A percentile compares a stretch with the other conserved stretches of the same genome.
Conservation (phyloP, 2,797 vertebrate genomes). For the Lacerta viridis region DNA sequence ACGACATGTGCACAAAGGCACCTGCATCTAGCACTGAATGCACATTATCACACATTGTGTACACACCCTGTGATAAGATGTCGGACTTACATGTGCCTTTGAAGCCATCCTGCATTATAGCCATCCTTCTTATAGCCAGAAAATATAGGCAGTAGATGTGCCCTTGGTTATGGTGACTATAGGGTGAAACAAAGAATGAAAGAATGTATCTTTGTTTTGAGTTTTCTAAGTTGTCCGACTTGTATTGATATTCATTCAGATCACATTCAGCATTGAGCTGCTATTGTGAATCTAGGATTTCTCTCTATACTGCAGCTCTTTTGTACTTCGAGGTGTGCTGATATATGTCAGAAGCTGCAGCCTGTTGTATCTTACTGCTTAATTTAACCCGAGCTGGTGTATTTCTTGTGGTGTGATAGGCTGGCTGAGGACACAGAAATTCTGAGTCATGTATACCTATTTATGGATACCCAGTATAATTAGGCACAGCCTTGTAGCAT, state of each 20-base stretch:
- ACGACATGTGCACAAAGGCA: too few relatives aligned
- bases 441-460: conserved; percentile 76
- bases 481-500: conserved; percentile 68
- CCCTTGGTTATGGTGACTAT: neutral
- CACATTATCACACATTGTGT: too few relatives aligned
- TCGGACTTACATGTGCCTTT: too few relatives aligned
- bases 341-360: conserved; percentile 60
- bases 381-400: conserved; percentile 65
- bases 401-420: conserved; percentile 67
- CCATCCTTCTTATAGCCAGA: neutral
- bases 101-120: too few relatives aligned
- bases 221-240: conserved; percentile 5
- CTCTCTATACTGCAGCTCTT: conserved; percentile 56
- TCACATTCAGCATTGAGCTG: neutral
- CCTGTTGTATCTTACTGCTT: conserved; percentile 64
- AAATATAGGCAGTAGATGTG: neutral
- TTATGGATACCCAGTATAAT: conserved; percentile 65
- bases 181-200: neutral
- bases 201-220: conserved; percentile 26
- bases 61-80: too few relatives aligned
- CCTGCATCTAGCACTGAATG: too few relatives aligned
- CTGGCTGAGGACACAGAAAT: conserved; percentile 72
- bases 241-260: conserved; percentile 32
- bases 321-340: conserved; percentile 8
- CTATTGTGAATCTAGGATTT: conserved; percentile 26